A percentile compares a stretch with the other conserved stretches of the same genome.
These are phyloP conservation scores for Dissostichus mawsoni DNA, from an alignment of 2,113 vertebrate species.

Conservation along the genomic window DNA sequence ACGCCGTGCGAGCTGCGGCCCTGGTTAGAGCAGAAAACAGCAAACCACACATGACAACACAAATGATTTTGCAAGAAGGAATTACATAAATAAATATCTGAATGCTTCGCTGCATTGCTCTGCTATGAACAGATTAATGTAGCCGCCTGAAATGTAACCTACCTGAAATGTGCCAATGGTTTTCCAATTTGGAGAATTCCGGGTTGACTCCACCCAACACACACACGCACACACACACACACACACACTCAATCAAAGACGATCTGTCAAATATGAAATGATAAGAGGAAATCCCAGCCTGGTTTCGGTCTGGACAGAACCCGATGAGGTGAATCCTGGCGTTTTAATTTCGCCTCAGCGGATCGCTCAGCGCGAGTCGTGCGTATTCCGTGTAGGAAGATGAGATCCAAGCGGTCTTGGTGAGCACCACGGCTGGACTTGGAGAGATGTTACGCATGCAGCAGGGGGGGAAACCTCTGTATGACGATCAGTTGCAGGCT, in stretches of 20 bases:
- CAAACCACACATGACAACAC: conserved; percentile 32
- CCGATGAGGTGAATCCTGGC: conserved; percentile 52
- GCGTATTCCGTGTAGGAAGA: conserved; percentile 70
- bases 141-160: conserved; percentile 54
- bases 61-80: conserved; percentile 9
- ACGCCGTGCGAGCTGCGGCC: conserved; percentile 63
- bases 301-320: conserved; percentile 48
- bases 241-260: conserved; percentile 38
- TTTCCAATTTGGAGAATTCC: conserved; percentile 78
- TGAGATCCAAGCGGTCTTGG: conserved; percentile 55
- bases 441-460: conserved; percentile 77
- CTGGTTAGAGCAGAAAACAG: conserved; percentile 51
- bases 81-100: neutral
- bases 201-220: conserved; percentile 82
- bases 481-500: conserved; percentile 75
- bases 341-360: conserved; percentile 48
- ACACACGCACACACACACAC: conserved; percentile 45
- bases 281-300: conserved; percentile 78
- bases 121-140: conserved; percentile 45
- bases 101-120: conserved; percentile 3
- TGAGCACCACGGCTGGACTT: conserved; percentile 68
- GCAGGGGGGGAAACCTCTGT: conserved; percentile 80
- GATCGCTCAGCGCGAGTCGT: conserved; percentile 57
- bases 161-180: conserved; percentile 80
- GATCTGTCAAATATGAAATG: conserved; percentile 78